Evolutionary conservation across 2,113 vertebrate species (phyloP).

Genomic region (Alethe castanea): DNA sequence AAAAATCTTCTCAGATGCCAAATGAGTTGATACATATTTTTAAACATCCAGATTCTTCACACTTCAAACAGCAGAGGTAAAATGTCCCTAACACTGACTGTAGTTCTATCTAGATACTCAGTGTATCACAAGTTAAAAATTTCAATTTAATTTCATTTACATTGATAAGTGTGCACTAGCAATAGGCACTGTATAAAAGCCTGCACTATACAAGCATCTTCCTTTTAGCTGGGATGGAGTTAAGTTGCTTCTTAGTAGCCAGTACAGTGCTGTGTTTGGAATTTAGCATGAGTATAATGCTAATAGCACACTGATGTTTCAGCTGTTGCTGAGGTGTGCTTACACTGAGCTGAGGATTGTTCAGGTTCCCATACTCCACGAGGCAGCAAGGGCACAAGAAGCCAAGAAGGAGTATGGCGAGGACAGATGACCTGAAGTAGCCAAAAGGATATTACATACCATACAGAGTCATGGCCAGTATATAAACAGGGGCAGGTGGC

Average conservation of each 20-base stretch:
- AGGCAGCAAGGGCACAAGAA: background rate
- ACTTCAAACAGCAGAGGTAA: background rate
- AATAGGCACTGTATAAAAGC: background rate
- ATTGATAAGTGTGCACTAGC: background rate
- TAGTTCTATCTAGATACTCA: background rate
- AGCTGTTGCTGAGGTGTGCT: background rate
- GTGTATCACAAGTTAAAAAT: accelerated
- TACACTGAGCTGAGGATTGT: background rate
- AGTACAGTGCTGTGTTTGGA: background rate
- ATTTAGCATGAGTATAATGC: background rate
- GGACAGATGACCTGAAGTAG: background rate
- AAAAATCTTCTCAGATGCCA: background rate
- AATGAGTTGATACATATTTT: background rate
- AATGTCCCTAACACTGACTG: background rate
- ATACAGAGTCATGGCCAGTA: background rate
- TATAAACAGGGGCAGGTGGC: background rate
- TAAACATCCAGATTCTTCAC: background rate
- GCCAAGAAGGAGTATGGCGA: background rate
- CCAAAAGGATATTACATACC: background rate
- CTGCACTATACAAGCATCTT: background rate
- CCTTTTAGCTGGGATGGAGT: background rate
- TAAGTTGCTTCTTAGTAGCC: background rate
- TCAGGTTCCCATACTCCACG: background rate
- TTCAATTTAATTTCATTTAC: background rate
- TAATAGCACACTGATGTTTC: background rate